Base-by-base conservation (phyloP, 2,888 invertebrate species). In the Philereme transversata region DNA sequence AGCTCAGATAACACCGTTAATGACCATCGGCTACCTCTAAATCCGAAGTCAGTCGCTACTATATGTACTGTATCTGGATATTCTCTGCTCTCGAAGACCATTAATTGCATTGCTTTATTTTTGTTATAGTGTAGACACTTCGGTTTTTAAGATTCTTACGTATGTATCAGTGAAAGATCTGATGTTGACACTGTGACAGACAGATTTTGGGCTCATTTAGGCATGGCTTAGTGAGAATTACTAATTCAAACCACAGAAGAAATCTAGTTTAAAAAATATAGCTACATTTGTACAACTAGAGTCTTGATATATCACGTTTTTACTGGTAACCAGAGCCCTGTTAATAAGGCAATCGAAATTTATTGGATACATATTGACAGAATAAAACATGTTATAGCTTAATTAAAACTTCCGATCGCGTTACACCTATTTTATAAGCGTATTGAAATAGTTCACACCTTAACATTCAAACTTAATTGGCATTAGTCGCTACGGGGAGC, bases 1-100 rank as follows among this genome's bases (percentile, higher is more conserved):
- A 75, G 69, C 58, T 47, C 60, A 77, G 88, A 88, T 88, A 88
- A 81, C 70, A 67, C 68, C 75, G 76, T 75, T 84, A 86, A 86
- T 85, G 78, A 79, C 77, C 77, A 81, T 79, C 78, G 78, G 74
- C 81, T 77, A 82, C 82, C 73, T 74, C 70, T 60, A 74, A 73
- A 71, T 63, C 52, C 49, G 44, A 57, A 46, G 52, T 47, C 44
- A 62, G 57, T 57, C 61, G 65, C 70, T 68, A 67, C 68, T 61
- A 63, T 47, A 22, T n/a, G 22, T 22, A 51, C 59, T 51, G 48
- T 58, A 35, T 60, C 51, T 62, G 49, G 10, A 46, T 55, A 38
- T 63, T 22, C 50, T 58, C 53, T 54, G 52, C 41, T 53, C 48
- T 53, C 7, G 41, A 38, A 46, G 52, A 51, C 35, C 56, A 52